Conservation (phyloP, 2,888 invertebrate species). For the Mesorhabditis spiculigera region DNA sequence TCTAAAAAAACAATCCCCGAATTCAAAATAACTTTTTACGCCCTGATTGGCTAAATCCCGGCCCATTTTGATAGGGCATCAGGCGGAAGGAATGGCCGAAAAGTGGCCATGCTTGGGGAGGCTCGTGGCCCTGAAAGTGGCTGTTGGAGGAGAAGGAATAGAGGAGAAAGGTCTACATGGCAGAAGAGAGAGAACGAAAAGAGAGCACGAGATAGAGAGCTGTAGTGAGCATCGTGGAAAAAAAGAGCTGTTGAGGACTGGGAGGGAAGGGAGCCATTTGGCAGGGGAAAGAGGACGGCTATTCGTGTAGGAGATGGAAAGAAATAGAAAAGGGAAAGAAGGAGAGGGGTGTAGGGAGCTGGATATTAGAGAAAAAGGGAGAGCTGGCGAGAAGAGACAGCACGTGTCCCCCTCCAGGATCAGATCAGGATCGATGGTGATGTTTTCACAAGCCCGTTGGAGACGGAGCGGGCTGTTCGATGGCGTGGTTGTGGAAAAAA, state of each 20-base stretch:
- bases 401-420: too few relatives aligned
- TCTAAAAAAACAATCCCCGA: too few relatives aligned
- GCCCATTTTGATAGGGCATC: too few relatives aligned
- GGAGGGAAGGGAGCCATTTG: constrained; percentile 12
- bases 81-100: neutral
- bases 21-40: too few relatives aligned
- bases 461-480: too few relatives aligned
- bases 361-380: neutral
- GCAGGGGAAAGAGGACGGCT: constrained; percentile 12
- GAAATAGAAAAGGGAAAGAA: neutral
- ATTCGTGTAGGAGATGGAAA: neutral
- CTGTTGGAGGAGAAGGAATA: neutral
- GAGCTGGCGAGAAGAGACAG: neutral
- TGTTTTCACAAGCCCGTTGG: too few relatives aligned
- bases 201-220: neutral
- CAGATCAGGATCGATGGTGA: too few relatives aligned
- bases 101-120: neutral
- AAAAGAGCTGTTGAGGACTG: constrained; percentile 11
- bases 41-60: too few relatives aligned
- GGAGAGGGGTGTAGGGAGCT: neutral
- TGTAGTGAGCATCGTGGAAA: neutral
- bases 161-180: neutral
- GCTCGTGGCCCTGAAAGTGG: neutral
- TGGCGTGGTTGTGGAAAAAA: too few relatives aligned
- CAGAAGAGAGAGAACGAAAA: neutral